Conservation (phyloP, 2,888 invertebrate species). For the Vanessa cardui region DNA sequence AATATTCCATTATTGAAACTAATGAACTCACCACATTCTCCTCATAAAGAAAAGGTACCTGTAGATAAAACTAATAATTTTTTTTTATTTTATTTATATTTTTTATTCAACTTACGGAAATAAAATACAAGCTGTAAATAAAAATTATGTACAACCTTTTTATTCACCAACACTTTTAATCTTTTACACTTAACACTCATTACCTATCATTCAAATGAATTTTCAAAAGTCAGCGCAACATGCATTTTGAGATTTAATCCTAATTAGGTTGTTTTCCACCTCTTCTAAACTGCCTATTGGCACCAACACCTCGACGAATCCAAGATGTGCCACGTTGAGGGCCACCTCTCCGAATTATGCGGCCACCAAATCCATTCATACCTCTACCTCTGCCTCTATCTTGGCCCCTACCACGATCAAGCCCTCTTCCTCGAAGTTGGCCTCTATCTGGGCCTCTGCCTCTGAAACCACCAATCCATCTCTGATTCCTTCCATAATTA, state of each 20-base stretch:
- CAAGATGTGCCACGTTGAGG: constrained; percentile 60
- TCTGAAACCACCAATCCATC: constrained; percentile 68
- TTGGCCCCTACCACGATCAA: constrained; percentile 54
- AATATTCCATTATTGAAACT: constrained; percentile 54
- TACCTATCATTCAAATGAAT: constrained; percentile 55
- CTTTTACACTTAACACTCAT: constrained; percentile 65
- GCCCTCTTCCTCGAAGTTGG: constrained; percentile 54
- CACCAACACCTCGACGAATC: constrained; percentile 61
- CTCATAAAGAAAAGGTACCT: constrained; percentile 51
- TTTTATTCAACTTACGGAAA: constrained; percentile 66
- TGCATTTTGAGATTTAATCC: constrained; percentile 47
- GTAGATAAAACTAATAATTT: constrained; percentile 54
- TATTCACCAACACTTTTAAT: constrained; percentile 63
- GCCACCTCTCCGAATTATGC: constrained; percentile 49
- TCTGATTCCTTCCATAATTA: constrained; percentile 59
- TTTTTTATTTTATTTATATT: constrained; percentile 69
- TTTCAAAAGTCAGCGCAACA: constrained; percentile 55
- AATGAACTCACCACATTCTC: constrained; percentile 67
- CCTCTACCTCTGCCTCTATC: constrained; percentile 67
- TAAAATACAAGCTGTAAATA: constrained; percentile 73
- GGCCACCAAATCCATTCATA: constrained; percentile 46
- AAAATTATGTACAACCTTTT: constrained; percentile 77
- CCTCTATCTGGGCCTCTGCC: constrained; percentile 65
- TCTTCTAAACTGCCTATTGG: constrained; percentile 67
- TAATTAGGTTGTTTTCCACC: constrained; percentile 72